Base-by-base conservation (phyloP, 2,113 vertebrate species). In the Pholis gunnellus region DNA sequence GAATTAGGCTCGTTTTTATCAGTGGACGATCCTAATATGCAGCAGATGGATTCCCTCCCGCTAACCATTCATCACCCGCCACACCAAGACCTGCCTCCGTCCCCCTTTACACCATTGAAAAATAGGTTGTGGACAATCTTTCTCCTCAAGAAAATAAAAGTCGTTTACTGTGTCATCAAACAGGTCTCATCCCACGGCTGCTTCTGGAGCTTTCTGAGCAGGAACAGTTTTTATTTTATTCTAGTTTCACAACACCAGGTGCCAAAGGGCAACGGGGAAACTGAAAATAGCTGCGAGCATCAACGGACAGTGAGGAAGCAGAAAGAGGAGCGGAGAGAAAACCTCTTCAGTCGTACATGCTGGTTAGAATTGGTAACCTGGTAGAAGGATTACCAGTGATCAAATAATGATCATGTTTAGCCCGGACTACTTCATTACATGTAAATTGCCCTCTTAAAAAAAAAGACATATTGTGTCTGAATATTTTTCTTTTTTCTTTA, bases 51-150 rank as follows among this genome's bases (percentile, higher is more conserved):
- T 94, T 93, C 79, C 81, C 84, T 90, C 91, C 89, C 88, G 57
- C 69, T 75, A 78, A 78, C 90, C 91, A 95, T 96, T 94, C 90
- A 94, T 95, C 93, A 94, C 90, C 78, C 86, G 90, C 87, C 90
- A 94, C 59, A 85, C 77, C 59, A 93, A 92, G 92, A 83, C 81
- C 78, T 78, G 81, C 77, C 82, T 82, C 86, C 83, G 66, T 83
- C 88, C 72, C 86, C 86, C 76, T 90, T 89, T 90, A 72, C 75
- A 17, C 40, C 72, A 79, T 38, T 88, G 86, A 90, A 90, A 92
- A 91, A 89, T 87, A 56, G 77, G 56, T 71, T 88, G 57, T 78
- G 76, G 78, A 74, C 76, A 83, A 69, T 85, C 52, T 54, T 87
- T 84, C 76, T 66, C 78, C 72, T 75, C 48, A 14, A 87, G 70